Conservation (phyloP, 30 jellyfish, hydroid and myxozoan species). For the Haliclystus octoradiatus region DNA sequence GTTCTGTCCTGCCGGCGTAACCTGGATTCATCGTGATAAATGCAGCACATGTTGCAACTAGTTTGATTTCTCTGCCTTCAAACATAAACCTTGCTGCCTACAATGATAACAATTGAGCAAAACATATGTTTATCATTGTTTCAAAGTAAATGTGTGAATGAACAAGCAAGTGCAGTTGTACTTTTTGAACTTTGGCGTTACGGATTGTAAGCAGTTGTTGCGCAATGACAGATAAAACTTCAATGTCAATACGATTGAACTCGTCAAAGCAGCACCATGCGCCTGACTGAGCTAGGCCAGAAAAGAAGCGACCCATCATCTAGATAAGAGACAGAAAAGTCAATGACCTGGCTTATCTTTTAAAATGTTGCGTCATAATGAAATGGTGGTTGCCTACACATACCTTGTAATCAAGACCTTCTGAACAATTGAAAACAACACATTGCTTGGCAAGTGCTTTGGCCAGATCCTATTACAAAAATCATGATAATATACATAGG, state of each 20-base stretch:
- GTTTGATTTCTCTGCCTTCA: conserved; percentile 93
- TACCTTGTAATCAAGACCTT: conserved; percentile 94
- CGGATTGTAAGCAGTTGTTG: conserved; percentile 94
- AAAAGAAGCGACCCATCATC: conserved; percentile 96
- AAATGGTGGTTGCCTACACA: too few relatives aligned
- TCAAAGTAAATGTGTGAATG: neutral
- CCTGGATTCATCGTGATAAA: conserved; percentile 99
- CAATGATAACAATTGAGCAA: neutral
- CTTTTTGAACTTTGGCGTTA: conserved; percentile 89
- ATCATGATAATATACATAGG: neutral
- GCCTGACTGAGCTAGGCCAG: conserved; percentile 99
- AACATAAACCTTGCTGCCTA: conserved; percentile 90
- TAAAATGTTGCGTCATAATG: too few relatives aligned
- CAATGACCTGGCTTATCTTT: too few relatives aligned
- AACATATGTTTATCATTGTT: neutral
- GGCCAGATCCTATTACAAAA: conserved; percentile 68
- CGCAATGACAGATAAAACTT: conserved; percentile 95
- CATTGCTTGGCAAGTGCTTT: conserved; percentile 97
- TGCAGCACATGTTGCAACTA: conserved; percentile 96
- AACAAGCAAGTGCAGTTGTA: neutral
- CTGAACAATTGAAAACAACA: conserved; percentile 96
- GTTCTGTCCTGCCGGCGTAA: conserved; percentile 96
- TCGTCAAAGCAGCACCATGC: conserved; percentile 99
- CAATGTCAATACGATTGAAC: conserved; percentile 96
- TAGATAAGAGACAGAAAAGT: neutral